Conservation (phyloP, 1,140 invertebrate genomes). For the Araneus ventricosus region DNA sequence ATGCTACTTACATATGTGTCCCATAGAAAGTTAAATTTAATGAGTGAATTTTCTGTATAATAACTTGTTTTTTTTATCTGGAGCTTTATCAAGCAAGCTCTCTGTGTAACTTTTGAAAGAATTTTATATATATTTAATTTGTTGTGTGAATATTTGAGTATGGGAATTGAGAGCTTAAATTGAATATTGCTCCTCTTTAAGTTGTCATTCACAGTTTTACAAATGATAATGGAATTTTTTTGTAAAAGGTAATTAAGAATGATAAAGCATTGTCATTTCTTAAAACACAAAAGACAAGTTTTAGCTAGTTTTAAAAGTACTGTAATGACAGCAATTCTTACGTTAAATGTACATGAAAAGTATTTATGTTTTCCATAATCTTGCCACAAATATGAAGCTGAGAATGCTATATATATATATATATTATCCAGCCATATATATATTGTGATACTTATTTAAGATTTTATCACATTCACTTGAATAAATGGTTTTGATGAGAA, state of each 20-base stretch:
- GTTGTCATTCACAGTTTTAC: neutral
- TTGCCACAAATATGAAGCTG: constrained; percentile 68
- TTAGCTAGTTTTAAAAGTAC: constrained; percentile 25
- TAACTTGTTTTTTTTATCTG: constrained; percentile 20
- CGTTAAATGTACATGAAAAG: constrained; percentile 54
- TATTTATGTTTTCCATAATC: constrained; percentile 50
- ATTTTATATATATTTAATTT: constrained; percentile 9
- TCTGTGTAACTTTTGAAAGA: constrained; percentile 4
- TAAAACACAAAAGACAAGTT: neutral
- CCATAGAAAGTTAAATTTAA: neutral
- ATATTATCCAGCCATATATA: constrained; percentile 67
- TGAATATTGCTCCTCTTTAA: constrained; percentile 29
- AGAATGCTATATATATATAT: constrained; percentile 65
- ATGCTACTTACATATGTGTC: constrained; percentile 3
- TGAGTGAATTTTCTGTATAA: constrained; percentile 19
- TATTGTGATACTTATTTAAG: constrained; percentile 75
- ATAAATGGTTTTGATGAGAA: constrained; percentile 73
- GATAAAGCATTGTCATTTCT: neutral
- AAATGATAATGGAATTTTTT: neutral
- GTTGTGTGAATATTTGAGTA: constrained; percentile 22
- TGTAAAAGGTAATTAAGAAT: neutral
- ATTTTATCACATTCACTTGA: constrained; percentile 75
- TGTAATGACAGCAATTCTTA: constrained; percentile 15
- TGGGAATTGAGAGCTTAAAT: constrained; percentile 36
- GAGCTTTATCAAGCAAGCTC: neutral